phyloP scores from a whole-genome alignment of 2,888 invertebrate species.

The Drosophila anomelani region DNA sequence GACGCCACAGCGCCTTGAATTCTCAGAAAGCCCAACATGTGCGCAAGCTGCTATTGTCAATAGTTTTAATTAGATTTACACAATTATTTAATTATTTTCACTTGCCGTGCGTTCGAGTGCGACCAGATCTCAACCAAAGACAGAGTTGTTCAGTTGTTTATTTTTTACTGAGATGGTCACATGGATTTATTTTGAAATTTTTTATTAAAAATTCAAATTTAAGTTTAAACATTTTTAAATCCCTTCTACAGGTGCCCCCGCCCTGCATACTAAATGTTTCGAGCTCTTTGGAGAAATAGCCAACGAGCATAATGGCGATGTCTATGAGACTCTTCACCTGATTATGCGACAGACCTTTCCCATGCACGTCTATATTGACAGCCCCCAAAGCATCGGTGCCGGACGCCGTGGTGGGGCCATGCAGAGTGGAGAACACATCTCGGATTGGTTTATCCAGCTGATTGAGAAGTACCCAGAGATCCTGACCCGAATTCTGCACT shows the following conservation, averaged over 20 bases:
- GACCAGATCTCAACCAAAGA: background rate
- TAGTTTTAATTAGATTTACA: conserved; percentile 5
- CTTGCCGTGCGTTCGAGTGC: conserved; percentile 1
- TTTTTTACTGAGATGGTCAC: background rate
- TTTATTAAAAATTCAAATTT: background rate
- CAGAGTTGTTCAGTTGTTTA: background rate
- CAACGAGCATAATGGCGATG: conserved; percentile 83
- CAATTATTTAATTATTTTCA: conserved; percentile 30
- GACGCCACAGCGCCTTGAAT: conserved; percentile 30
- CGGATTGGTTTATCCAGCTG: conserved; percentile 83
- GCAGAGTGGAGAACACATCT: conserved; percentile 81
- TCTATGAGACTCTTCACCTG: conserved; percentile 80
- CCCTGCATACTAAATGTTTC: conserved; percentile 81
- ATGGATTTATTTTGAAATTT: background rate
- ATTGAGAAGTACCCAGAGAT: conserved; percentile 82
- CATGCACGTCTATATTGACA: conserved; percentile 78
- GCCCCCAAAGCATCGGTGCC: conserved; percentile 55
- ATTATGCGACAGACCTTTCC: conserved; percentile 82
- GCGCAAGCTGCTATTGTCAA: background rate
- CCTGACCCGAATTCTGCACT: conserved; percentile 74
- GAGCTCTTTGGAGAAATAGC: conserved; percentile 82
- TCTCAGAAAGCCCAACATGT: conserved; percentile 28
- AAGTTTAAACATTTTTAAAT: background rate
- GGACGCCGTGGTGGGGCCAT: conserved; percentile 28
- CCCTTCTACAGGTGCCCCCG: conserved; percentile 72